Conservation (phyloP, 2,113 vertebrate species). For the Oreochromis aureus region DNA sequence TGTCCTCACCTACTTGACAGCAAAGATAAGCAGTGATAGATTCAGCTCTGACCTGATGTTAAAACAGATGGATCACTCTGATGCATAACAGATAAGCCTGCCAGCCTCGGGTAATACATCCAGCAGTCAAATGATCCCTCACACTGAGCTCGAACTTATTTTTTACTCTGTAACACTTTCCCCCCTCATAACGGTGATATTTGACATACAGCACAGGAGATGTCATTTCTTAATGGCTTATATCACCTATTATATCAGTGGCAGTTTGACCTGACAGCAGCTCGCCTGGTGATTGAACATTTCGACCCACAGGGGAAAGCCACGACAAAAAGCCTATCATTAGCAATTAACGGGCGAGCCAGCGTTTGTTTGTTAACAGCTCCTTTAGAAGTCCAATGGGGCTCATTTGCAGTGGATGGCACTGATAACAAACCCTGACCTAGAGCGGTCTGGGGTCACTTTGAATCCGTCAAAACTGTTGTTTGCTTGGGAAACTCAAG, state of each 20-base stretch:
- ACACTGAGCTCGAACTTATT: background rate
- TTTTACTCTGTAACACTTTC: background rate
- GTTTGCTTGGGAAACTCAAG: background rate
- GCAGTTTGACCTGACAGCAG: constrained; percentile 16
- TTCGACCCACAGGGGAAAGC: constrained; percentile 58
- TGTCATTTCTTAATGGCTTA: constrained; percentile 8
- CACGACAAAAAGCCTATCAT: constrained; percentile 62
- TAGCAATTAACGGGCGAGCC: constrained; percentile 72
- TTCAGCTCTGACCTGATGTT: constrained; percentile 45
- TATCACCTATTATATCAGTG: background rate
- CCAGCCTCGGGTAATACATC: constrained; percentile 37
- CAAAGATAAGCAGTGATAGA: constrained; percentile 56
- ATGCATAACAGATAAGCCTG: constrained; percentile 43
- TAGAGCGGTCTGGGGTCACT: constrained; percentile 45
- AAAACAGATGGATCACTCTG: constrained; percentile 47
- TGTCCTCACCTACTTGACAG: constrained; percentile 47
- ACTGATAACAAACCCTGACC: constrained; percentile 65
- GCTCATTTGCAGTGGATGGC: constrained; percentile 65
- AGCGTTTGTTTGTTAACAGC: constrained; percentile 71
- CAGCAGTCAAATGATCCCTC: constrained; percentile 19
- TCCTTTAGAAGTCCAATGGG: constrained; percentile 64
- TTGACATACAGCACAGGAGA: background rate
- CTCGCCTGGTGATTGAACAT: constrained; percentile 29
- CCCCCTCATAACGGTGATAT: background rate
- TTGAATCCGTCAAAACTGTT: constrained; percentile 15